Evolutionary conservation across 2,888 invertebrate species (phyloP), one percentile per base, ranked within the genome.

Genomic region (Ormyrus labotus): DNA sequence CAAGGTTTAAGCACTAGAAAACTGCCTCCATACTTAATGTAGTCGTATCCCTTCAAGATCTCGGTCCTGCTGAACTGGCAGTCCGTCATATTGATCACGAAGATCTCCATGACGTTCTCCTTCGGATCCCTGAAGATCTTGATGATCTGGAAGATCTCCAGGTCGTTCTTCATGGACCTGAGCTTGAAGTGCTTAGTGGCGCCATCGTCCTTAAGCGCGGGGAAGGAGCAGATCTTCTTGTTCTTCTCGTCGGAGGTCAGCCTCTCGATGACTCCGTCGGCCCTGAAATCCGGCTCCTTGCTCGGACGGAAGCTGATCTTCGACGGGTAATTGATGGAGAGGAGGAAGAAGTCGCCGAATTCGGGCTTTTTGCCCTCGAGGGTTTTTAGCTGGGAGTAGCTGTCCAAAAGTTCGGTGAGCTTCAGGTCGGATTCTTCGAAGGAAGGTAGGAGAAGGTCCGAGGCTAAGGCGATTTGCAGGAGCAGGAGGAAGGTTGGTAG

Each of bases 221-320:
- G 80, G 53, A 80, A 63, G 51, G 45, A 53, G 55, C 80, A 80
- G 10, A 10, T 10, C 4, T 45, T 76, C 50, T 51, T 60, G 47
- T 11, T 48, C n/a, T 34, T 58, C 9, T 47, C 69, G 45, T 69
- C 50, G 61, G n/a, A 53, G 53, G 55, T 34, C 50, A 63, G 45
- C 0, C 80, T 48, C 61, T 80, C 80, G 64, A 80, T 72, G 13
- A 64, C 51, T n/a, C 61, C 80, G 7, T 70, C 55, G 60, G 60
- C 47, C 53, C 76, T 64, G 57, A 11, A 47, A 1, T 61, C 50
- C 1, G 58, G 19, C 1, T 5, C 6, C 8, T 55, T 50, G 55
- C 70, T 48, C 7, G 19, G 9, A 0, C 53, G 50, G 19, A 75
- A 74, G 53, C 53, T 65, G 13, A 74, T 47, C 48, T 51, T 60